Conservation (phyloP, 2,888 invertebrate genomes). For the Agonopterix alstromeriana region DNA sequence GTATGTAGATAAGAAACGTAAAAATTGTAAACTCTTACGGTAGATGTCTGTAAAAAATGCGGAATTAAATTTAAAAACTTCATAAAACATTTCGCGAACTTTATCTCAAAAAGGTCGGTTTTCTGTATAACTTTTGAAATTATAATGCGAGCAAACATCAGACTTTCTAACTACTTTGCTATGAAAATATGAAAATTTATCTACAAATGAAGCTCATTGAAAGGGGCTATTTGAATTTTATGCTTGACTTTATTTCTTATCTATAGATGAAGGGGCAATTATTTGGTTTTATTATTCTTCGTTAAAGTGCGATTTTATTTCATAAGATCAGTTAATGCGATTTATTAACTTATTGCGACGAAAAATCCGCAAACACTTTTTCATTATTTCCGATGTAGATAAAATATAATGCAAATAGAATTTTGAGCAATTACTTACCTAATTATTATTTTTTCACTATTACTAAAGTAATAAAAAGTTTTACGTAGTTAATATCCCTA, state of each 20-base stretch:
- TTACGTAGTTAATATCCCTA: too few species aligned
- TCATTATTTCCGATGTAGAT: too few species aligned
- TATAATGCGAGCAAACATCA: slow-evolving; percentile 16
- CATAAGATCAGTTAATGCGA: too few species aligned
- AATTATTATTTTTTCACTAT: too few species aligned
- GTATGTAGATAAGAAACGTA: too few species aligned
- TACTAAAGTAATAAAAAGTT: too few species aligned
- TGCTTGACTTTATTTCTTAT: slow-evolving; percentile 11
- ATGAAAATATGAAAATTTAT: slow-evolving; percentile 15
- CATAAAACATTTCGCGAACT: neutral
- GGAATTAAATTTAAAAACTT: neutral
- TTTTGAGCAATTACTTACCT: too few species aligned
- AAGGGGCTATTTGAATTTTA: slow-evolving; percentile 23
- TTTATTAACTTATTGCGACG: too few species aligned
- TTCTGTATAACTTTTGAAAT: slow-evolving; percentile 10
- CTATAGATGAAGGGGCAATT: neutral
- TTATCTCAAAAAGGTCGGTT: neutral
- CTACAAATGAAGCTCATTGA: slow-evolving; percentile 27
- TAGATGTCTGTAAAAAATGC: neutral
- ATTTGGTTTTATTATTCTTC: neutral
- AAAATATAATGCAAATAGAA: too few species aligned
- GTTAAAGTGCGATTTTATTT: neutral
- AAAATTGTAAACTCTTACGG: neutral
- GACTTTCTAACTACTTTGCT: slow-evolving; percentile 18
- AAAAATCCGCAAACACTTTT: too few species aligned